Evolutionary conservation across 2,888 invertebrate species (phyloP).

Genomic region (Lissonota sp.): DNA sequence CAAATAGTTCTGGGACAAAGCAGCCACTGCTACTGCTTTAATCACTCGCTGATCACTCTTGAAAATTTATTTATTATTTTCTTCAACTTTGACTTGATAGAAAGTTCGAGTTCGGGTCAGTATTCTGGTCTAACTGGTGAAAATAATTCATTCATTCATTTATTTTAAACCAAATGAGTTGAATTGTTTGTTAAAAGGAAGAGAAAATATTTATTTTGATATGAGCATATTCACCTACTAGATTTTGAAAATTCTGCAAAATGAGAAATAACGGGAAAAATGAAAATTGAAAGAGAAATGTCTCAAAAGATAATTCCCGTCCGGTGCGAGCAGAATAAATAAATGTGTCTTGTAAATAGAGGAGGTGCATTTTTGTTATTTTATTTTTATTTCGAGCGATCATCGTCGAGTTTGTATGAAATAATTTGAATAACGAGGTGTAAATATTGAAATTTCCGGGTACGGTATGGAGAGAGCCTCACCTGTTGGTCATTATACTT

Average conservation of each 20-base stretch:
- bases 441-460: conserved; percentile 62
- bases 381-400: conserved; percentile 16
- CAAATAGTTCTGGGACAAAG: conserved; percentile 38
- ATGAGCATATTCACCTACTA: no score
- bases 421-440: conserved; percentile 43
- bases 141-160: no score
- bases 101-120: no score
- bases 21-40: conserved; percentile 42
- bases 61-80: conserved; percentile 16
- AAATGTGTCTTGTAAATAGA: conserved; percentile 26
- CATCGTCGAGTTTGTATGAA: conserved; percentile 30
- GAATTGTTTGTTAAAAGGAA: not conserved
- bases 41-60: conserved; percentile 33
- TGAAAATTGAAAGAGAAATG: not conserved
- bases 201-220: not conserved
- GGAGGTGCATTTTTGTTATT: not conserved
- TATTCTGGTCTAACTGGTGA: no score
- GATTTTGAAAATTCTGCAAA: not conserved
- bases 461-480: conserved; percentile 76
- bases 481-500: conserved; percentile 79
- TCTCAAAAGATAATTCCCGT: not conserved
- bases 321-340: not conserved
- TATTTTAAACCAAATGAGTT: no score
- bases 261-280: not conserved
- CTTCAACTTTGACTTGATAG: not conserved